Evolutionary conservation across 2,797 vertebrate genomes (phyloP).

Genomic region (Poecile montanus): DNA sequence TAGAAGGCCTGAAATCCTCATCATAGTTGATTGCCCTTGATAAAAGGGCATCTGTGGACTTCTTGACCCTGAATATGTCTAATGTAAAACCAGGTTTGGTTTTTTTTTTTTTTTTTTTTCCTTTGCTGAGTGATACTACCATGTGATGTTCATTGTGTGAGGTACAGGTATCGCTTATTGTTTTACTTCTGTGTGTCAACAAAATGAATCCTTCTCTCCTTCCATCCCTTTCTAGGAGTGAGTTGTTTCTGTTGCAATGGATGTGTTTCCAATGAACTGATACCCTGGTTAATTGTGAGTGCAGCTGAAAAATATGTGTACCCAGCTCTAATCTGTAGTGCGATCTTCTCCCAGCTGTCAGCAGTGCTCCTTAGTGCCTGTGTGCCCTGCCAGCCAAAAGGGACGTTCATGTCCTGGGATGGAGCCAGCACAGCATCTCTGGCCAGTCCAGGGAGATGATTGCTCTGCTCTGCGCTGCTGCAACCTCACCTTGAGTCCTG

Average conservation of each 20-base stretch:
- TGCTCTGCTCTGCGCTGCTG: no score
- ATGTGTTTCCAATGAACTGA: rapidly evolving
- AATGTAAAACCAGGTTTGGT: rapidly evolving
- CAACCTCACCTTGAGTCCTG: background rate
- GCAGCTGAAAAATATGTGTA: background rate
- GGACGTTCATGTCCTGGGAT: background rate
- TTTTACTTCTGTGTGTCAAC: background rate
- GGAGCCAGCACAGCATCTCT: background rate
- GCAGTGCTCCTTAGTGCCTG: background rate
- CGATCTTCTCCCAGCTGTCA: background rate
- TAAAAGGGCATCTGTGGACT: background rate
- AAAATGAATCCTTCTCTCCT: background rate
- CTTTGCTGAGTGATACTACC: rapidly evolving
- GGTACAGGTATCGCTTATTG: background rate
- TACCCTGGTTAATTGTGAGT: background rate
- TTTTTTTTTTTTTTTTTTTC: background rate
- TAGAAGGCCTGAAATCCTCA: background rate
- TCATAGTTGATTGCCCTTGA: background rate
- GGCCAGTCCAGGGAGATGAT: background rate
- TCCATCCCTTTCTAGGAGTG: background rate
- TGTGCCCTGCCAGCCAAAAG: background rate
- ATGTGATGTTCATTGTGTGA: background rate
- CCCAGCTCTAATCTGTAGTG: background rate
- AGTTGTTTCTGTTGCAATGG: background rate
- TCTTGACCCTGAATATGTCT: background rate